Percentiles rank a stretch among this genome's conserved stretches.
phyloP scores from a whole-genome alignment of 2,888 invertebrate species.

The Myopa tessellatipennis region DNA sequence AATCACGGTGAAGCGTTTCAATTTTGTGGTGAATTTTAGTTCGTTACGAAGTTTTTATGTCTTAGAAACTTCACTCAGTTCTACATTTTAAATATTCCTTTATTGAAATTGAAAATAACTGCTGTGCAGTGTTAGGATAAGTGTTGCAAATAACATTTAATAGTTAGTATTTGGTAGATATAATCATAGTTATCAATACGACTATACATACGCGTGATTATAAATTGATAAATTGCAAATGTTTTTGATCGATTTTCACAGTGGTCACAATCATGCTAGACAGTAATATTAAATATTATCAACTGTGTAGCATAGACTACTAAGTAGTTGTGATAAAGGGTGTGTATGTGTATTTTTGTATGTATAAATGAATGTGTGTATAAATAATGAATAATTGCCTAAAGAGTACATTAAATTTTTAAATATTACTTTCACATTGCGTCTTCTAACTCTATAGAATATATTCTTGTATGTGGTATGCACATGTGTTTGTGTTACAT shows the following conservation, averaged over 20 bases:
- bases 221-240: conserved; percentile 22
- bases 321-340: conserved; percentile 24
- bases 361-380: neutral
- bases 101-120: conserved; percentile 22
- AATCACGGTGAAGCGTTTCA: neutral
- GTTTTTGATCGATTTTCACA: conserved; percentile 3
- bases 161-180: conserved; percentile 22
- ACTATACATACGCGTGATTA: conserved; percentile 14
- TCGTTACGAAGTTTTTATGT: neutral
- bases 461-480: conserved; percentile 6
- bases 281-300: conserved; percentile 26
- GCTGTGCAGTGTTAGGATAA: conserved; percentile 25
- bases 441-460: conserved; percentile 27
- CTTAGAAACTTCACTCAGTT: neutral
- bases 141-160: conserved; percentile 37
- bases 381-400: conserved; percentile 25
- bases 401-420: conserved; percentile 25
- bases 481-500: neutral
- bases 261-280: conserved; percentile 17
- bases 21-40: neutral
- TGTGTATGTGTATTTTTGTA: neutral
- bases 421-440: conserved; percentile 32
- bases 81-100: neutral
- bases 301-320: conserved; percentile 29
- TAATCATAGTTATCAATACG: conserved; percentile 12